Evolutionary conservation across 1,140 invertebrate species (phyloP).

Genomic region (Hetaerina americana): DNA sequence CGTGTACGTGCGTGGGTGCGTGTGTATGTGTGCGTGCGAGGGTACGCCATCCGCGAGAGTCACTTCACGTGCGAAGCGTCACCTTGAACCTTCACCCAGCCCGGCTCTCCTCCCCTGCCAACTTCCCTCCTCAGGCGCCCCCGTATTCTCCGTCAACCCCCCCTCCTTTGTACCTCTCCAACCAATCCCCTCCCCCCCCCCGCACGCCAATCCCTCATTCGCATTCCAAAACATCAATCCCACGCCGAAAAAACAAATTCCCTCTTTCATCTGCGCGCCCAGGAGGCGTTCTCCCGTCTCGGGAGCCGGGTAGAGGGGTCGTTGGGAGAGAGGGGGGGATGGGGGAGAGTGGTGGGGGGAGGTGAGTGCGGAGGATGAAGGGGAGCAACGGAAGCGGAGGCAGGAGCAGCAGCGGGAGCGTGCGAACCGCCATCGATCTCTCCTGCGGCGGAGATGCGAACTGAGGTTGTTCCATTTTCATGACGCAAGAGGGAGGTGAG

Average conservation of each 20-base stretch:
- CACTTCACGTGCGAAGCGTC: too few species aligned
- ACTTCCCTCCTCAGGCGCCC: neutral
- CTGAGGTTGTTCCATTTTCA: neutral
- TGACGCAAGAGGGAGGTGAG: neutral
- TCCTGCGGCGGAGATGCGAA: neutral
- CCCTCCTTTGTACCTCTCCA: neutral
- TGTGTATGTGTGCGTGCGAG: too few species aligned
- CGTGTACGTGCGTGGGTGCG: too few species aligned
- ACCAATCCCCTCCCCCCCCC: neutral
- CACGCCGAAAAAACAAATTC: neutral
- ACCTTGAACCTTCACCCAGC: too few species aligned
- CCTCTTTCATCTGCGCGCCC: neutral
- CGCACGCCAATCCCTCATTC: neutral
- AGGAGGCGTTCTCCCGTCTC: neutral
- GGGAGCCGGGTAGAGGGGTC: too few species aligned
- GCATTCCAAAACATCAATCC: neutral
- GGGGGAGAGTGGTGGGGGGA: too few species aligned
- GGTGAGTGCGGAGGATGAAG: too few species aligned
- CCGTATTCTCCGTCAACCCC: neutral
- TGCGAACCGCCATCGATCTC: neutral
- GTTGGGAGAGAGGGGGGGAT: too few species aligned
- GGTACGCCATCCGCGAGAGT: too few species aligned
- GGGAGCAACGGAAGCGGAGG: too few species aligned
- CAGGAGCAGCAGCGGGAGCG: too few species aligned
- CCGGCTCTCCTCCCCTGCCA: too few species aligned